Evolutionary conservation across 2,113 vertebrate species (phyloP).

Genomic region (Aegotheles bennettii): DNA sequence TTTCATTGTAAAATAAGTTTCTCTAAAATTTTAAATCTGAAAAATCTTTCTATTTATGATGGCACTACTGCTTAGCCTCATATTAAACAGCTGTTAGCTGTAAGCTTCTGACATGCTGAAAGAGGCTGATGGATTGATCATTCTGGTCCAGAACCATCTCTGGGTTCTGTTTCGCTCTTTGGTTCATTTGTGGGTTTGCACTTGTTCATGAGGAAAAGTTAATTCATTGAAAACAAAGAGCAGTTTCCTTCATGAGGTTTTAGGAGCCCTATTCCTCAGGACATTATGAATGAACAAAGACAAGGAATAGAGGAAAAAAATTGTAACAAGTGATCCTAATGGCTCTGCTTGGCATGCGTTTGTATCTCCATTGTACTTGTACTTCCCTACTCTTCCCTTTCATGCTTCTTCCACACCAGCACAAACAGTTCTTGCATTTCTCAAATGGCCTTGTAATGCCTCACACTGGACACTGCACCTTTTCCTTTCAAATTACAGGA

Average conservation of each 20-base stretch:
- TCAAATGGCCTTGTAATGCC: not conserved
- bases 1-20: not conserved
- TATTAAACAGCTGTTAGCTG: not conserved
- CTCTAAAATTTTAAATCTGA: not conserved
- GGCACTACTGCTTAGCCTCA: not conserved
- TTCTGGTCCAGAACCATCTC: not conserved
- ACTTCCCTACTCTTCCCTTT: not conserved
- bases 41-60: not conserved
- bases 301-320: not conserved
- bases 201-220: not conserved
- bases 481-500: not conserved
- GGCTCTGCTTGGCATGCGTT: not conserved
- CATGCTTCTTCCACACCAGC: not conserved
- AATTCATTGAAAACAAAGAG: not conserved
- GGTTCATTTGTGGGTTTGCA: not conserved
- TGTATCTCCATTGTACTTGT: not conserved
- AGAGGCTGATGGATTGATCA: not conserved
- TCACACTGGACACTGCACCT: not conserved
- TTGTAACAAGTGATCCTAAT: rapidly evolving
- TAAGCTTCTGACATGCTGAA: not conserved
- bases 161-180: not conserved
- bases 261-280: not conserved
- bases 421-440: not conserved
- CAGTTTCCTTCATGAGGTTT: not conserved
- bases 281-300: not conserved